Conservation (phyloP, 2,113 vertebrate genomes). For the Procavia capensis region DNA sequence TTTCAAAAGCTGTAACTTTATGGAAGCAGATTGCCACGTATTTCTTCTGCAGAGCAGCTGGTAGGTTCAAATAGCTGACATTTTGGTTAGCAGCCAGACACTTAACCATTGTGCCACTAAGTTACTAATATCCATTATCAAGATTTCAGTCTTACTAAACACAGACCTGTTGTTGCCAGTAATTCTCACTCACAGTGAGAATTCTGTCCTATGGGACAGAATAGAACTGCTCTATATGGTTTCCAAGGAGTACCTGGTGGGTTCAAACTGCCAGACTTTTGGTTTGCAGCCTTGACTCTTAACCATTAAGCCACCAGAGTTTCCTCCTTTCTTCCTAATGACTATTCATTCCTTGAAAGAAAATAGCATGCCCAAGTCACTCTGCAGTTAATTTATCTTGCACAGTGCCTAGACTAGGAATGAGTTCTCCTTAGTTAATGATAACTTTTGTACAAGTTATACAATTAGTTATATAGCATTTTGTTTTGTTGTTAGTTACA, state of each 20-base stretch:
- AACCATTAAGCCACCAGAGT: too few relatives aligned
- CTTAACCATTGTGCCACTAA: not conserved
- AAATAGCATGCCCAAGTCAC: not conserved
- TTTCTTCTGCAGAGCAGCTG: not conserved
- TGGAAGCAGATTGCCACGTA: not conserved
- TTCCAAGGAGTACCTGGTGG: too few relatives aligned
- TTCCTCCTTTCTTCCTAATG: not conserved
- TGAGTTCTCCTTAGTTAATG: not conserved
- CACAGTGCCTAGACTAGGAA: not conserved
- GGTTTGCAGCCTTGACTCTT: too few relatives aligned
- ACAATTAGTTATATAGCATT: not conserved
- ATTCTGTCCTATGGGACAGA: too few relatives aligned
- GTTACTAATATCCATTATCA: not conserved
- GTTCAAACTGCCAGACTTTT: too few relatives aligned
- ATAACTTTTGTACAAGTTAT: not conserved
- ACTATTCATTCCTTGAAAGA: not conserved
- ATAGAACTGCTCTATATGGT: too few relatives aligned
- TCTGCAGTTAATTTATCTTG: not conserved
- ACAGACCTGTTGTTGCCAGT: too few relatives aligned
- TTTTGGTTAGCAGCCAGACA: not conserved
- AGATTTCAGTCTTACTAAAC: not conserved
- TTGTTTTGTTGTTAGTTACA: not conserved
- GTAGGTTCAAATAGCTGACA: not conserved
- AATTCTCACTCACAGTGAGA: too few relatives aligned
- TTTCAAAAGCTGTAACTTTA: not conserved